Conservation (phyloP, 30 jellyfish, hydroid and myxozoan species). For the Rhopilema esculentum region DNA sequence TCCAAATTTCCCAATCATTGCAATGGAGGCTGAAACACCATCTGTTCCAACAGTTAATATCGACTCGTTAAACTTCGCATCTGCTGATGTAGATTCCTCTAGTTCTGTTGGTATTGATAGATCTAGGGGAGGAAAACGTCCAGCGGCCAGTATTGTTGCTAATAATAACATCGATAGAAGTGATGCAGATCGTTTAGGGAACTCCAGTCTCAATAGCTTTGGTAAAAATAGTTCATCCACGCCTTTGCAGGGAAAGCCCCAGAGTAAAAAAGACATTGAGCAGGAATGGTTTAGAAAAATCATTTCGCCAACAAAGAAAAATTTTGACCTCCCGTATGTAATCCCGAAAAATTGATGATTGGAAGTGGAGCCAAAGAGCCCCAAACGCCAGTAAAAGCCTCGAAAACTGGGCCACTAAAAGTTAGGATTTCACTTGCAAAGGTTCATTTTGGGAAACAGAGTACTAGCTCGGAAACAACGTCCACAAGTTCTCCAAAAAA, state of each 20-base stretch:
- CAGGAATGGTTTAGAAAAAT: constrained; percentile 46
- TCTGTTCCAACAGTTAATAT: constrained; percentile 30
- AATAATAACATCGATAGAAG: background rate
- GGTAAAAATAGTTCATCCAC: constrained; percentile 40
- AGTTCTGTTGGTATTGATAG: background rate
- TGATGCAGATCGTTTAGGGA: background rate
- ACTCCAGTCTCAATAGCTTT: background rate
- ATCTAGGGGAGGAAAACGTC: background rate
- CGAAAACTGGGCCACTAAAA: constrained; percentile 24
- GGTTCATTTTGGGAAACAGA: constrained; percentile 20
- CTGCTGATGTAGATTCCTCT: background rate
- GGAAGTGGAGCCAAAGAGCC: constrained; percentile 22
- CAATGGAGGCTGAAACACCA: constrained; percentile 10
- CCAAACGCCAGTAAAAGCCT: background rate
- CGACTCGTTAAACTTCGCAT: constrained; percentile 11
- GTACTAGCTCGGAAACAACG: background rate
- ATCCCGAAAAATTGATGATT: constrained; percentile 34
- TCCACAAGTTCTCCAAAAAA: constrained; percentile 8
- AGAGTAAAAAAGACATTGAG: constrained; percentile 51
- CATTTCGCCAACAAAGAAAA: constrained; percentile 38
- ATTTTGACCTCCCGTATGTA: constrained; percentile 45
- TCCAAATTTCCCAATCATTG: background rate
- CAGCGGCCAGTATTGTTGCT: background rate
- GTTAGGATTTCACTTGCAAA: constrained; percentile 39
- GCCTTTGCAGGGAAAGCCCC: constrained; percentile 18